A percentile compares a stretch with the other conserved stretches of the same genome.
These are phyloP conservation scores for Pampusana beccarii DNA, from an alignment of 2,113 vertebrate species.

Conservation along the genomic window DNA sequence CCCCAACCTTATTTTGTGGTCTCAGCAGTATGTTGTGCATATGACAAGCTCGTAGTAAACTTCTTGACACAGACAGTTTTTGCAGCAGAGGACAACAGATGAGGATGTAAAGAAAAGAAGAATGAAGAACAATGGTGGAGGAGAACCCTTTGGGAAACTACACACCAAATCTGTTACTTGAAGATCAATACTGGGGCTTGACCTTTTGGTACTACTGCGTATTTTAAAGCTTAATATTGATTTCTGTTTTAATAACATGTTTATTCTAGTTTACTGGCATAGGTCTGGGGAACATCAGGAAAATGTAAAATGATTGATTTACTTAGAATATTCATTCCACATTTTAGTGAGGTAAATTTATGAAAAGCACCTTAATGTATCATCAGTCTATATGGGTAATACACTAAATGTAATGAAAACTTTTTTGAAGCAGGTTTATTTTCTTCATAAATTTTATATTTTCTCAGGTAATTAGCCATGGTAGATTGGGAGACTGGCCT, in stretches of 20 bases:
- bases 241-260: conserved; percentile 78
- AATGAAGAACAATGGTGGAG: conserved; percentile 73
- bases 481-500: background rate
- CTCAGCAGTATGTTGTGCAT: background rate
- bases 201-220: conserved; percentile 73
- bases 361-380: background rate
- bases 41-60: conserved; percentile 28
- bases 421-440: background rate
- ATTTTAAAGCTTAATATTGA: conserved; percentile 77
- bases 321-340: conserved; percentile 8
- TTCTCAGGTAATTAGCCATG: background rate
- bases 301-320: conserved; percentile 50
- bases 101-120: conserved; percentile 66
- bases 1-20: background rate
- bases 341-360: conserved; percentile 1
- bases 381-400: background rate
- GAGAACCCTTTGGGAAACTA: conserved; percentile 76
- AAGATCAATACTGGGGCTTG: conserved; percentile 76
- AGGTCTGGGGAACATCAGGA: conserved; percentile 51
- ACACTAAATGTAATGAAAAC: background rate
- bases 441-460: background rate
- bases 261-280: conserved; percentile 76
- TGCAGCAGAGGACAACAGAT: conserved; percentile 40
- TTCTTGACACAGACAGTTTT: background rate
- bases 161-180: conserved; percentile 71